phyloP scores from a whole-genome alignment of 2,888 invertebrate species.

The Pyrgus malvae region DNA sequence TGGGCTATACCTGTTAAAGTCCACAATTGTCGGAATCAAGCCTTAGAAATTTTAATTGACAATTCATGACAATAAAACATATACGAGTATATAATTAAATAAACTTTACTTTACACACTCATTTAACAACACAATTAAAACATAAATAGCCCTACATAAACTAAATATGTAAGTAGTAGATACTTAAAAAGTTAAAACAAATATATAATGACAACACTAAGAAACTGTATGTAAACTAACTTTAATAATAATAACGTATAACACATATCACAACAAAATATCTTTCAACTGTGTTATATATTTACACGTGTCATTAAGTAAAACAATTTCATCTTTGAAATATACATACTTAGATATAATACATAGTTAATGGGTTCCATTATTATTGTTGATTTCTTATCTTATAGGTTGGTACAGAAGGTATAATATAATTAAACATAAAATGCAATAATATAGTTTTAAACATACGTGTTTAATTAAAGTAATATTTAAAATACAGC shows the following conservation, averaged over 20 bases:
- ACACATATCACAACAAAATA: slow-evolving; percentile 15
- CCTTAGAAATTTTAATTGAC: slow-evolving; percentile 32
- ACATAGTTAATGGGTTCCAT: slow-evolving; percentile 25
- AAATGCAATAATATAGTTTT: slow-evolving; percentile 4
- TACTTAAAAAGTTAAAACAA: slow-evolving; percentile 12
- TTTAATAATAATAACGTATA: not conserved
- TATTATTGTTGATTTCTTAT: slow-evolving; percentile 8
- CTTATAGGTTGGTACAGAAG: slow-evolving; percentile 11
- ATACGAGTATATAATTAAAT: slow-evolving; percentile 9
- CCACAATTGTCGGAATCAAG: slow-evolving; percentile 12
- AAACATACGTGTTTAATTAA: not conserved
- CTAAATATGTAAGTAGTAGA: no score
- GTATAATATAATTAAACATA: not conserved
- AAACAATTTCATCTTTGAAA: slow-evolving; percentile 28
- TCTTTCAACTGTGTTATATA: slow-evolving; percentile 25
- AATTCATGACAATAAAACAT: slow-evolving; percentile 28
- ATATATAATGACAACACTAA: slow-evolving; percentile 21
- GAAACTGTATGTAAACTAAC: slow-evolving; percentile 8
- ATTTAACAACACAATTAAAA: no score
- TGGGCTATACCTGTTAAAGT: no score
- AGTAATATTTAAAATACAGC: slow-evolving; percentile 22
- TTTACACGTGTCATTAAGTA: slow-evolving; percentile 12
- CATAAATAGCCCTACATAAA: no score
- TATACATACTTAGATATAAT: slow-evolving; percentile 31
- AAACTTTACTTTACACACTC: slow-evolving; percentile 18